Base-by-base conservation (phyloP, 2,113 vertebrate species). In the Micronisus gabar region DNA sequence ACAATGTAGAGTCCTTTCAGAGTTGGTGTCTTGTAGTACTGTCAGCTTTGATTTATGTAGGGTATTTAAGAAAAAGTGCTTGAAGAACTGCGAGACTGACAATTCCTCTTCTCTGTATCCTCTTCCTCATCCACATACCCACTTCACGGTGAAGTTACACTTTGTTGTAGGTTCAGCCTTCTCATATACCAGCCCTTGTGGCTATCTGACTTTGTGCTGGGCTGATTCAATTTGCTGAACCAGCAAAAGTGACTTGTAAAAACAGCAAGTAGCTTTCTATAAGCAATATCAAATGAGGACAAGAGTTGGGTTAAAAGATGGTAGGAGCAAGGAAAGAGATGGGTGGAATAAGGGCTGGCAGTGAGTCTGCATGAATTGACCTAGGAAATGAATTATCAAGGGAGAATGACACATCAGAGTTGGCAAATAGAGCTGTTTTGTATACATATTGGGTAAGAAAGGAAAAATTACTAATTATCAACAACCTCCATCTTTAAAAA, bases 381-480 rank as follows among this genome's bases (percentile, higher is more conserved):
- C 38, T 67, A 2, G 92, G 75, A 40, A 30, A 11, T 17, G 5
- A 58, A 88, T 55, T 72, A 6, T 4, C 26, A 1, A 27, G 50
- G 84, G 56, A 29, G 68, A n/a, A 23, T 43, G 23, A 7, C 13
- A 3, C 45, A 15, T 61, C 40, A 19, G 9, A 43, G 36, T 7
- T 29, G 29, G 17, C 38, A 38, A 30, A 1, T 22, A 30, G 62
- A 62, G 21, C 67, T 73, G 53, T 26, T 55, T 32, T 47, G 15
- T 74, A 4, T 67, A 8, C 2, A 0, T n/a, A 0, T 3, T 23
- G 36, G 14, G 7, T 41, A 19, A 62, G 70, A 71, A 53, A 52
- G 40, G 43, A 22, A 13, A 36, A 75, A 50, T 5, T 3, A 40
- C n/a, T n/a, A 32, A 22, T 22, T 40, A 68, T 45, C 78, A 62